Percentiles rank a stretch among this genome's conserved stretches.
These are phyloP conservation scores for Phoxinus phoxinus DNA, from an alignment of 2,113 vertebrate genomes.

Conservation along the genomic window DNA sequence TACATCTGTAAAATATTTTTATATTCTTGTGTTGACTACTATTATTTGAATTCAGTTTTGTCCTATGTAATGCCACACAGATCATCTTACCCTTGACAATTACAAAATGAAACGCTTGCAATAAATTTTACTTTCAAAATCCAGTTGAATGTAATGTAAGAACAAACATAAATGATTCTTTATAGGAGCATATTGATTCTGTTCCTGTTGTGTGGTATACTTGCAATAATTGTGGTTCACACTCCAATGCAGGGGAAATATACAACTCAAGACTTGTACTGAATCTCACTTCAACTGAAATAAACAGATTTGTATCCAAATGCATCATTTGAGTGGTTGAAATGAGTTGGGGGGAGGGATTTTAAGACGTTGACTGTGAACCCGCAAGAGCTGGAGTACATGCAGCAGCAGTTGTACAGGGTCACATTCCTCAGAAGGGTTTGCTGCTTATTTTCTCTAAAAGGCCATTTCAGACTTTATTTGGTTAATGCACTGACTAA, in stretches of 20 bases:
- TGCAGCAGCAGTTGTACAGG: constrained; percentile 50
- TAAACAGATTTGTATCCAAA: constrained; percentile 62
- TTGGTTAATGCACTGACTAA: constrained; percentile 53
- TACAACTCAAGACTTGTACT: constrained; percentile 51
- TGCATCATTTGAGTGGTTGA: not conserved
- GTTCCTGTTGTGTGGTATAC: not conserved
- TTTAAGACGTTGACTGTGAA: not conserved
- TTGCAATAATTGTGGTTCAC: constrained; percentile 8
- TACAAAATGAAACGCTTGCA: not conserved
- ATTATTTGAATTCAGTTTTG: constrained; percentile 3
- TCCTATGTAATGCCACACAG: not conserved
- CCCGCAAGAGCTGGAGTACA: constrained; percentile 1
- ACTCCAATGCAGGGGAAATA: constrained; percentile 61
- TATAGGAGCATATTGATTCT: not conserved
- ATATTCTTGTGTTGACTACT: constrained; percentile 5
- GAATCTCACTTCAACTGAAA: constrained; percentile 58
- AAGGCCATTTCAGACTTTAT: constrained; percentile 41
- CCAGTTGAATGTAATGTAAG: constrained; percentile 11
- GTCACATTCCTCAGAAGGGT: constrained; percentile 67
- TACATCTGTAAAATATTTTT: constrained; percentile 57
- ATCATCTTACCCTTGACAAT: not conserved
- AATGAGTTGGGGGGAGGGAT: not conserved
- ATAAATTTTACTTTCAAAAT: not conserved
- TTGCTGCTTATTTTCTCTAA: constrained; percentile 57
- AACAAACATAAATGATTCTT: constrained; percentile 8